Percentiles rank a stretch among this genome's conserved stretches.
Conservation (phyloP, 2,888 invertebrate genomes). For the Dicyrtomina minuta region DNA sequence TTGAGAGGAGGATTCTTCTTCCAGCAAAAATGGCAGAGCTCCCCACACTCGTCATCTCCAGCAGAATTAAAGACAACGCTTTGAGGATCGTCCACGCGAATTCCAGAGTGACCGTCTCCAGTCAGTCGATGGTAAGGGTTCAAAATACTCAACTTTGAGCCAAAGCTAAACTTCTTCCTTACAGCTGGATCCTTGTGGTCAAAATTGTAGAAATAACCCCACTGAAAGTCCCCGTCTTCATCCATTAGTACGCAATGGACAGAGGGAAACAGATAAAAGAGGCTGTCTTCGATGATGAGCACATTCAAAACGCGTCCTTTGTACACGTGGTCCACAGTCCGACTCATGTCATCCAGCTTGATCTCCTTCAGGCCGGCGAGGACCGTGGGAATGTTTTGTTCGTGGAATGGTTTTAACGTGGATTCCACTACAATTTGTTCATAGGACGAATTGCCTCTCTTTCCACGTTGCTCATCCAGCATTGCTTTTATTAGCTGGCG, state of each 20-base stretch:
- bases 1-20: neutral
- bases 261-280: neutral
- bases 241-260: slow-evolving; percentile 1
- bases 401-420: neutral
- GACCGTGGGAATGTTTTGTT: neutral
- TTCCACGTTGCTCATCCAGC: too few relatives aligned
- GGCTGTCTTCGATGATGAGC: slow-evolving; percentile 21
- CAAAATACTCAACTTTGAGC: slow-evolving; percentile 9
- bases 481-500: too few relatives aligned
- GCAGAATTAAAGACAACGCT: slow-evolving; percentile 4
- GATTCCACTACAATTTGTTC: too few relatives aligned
- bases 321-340: neutral
- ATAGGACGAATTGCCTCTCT: too few relatives aligned
- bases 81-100: slow-evolving; percentile 19
- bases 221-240: slow-evolving; percentile 9
- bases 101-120: neutral
- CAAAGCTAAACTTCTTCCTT: slow-evolving; percentile 8
- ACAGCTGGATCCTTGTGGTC: neutral
- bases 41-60: neutral
- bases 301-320: slow-evolving; percentile 4
- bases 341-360: slow-evolving; percentile 7
- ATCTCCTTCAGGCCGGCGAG: neutral
- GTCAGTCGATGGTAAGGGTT: too few relatives aligned
- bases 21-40: slow-evolving; percentile 26
- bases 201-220: too few relatives aligned